These are phyloP conservation scores for Girardinus metallicus DNA, from an alignment of 2,797 vertebrate genomes.

Conservation along the genomic window DNA sequence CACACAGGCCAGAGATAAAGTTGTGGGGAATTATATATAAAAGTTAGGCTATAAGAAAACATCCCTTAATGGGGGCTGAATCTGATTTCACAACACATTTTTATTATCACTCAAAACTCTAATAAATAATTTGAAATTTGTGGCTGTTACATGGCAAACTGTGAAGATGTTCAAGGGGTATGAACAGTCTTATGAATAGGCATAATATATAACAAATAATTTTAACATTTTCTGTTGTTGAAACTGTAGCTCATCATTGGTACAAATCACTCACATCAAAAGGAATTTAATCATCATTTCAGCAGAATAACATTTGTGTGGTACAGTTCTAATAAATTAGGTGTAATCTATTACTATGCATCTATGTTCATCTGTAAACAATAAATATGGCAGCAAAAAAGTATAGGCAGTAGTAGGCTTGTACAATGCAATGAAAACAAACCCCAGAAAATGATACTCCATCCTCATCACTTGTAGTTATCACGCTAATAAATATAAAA, in stretches of 20 bases:
- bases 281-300: slow-evolving; percentile 12
- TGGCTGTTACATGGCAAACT: background rate
- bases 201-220: background rate
- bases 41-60: background rate
- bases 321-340: slow-evolving; percentile 19
- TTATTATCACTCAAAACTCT: background rate
- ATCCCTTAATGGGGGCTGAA: background rate
- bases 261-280: background rate
- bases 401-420: background rate
- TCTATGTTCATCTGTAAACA: slow-evolving; percentile 4
- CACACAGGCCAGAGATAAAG: background rate
- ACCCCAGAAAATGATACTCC: background rate
- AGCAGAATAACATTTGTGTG: slow-evolving; percentile 3
- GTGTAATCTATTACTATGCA: background rate
- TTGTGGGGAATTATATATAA: background rate
- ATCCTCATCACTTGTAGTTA: background rate
- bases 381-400: background rate
- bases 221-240: background rate
- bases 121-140: background rate
- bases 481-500: background rate
- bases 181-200: background rate
- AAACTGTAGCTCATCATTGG: background rate
- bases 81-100: background rate
- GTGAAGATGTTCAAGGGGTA: background rate
- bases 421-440: background rate